These are phyloP conservation scores for Coronaproctus castanopsis DNA, from an alignment of 2,888 invertebrate genomes.

Conservation along the genomic window DNA sequence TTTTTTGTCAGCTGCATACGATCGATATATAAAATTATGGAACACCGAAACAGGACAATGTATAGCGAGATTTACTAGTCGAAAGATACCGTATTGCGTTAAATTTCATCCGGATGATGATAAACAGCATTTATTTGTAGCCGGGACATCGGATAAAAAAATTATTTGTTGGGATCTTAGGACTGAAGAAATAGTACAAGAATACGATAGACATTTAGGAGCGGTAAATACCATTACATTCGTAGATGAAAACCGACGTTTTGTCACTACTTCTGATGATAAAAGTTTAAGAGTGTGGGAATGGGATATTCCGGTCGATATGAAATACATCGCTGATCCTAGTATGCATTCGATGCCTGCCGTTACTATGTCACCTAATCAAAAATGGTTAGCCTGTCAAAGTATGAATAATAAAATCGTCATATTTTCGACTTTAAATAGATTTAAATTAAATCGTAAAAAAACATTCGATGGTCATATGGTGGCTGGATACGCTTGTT, in stretches of 20 bases:
- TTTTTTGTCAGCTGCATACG: constrained; percentile 87
- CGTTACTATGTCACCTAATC: constrained; percentile 84
- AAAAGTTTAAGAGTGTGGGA: constrained; percentile 98
- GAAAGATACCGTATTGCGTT: constrained; percentile 93
- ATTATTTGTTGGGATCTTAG: constrained; percentile 98
- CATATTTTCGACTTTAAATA: constrained; percentile 89
- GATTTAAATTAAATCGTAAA: constrained; percentile 94
- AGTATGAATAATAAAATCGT: constrained; percentile 98
- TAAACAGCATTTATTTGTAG: constrained; percentile 93
- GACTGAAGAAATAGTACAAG: constrained; percentile 85
- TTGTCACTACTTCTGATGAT: constrained; percentile 97
- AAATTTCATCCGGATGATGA: constrained; percentile 95
- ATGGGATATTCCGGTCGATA: constrained; percentile 97
- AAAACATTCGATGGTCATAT: constrained; percentile 96
- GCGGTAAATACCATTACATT: constrained; percentile 98
- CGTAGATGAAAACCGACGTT: constrained; percentile 92
- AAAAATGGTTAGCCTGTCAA: constrained; percentile 98
- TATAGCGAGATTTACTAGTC: constrained; percentile 68
- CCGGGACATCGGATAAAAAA: constrained; percentile 97
- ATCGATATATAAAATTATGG: constrained; percentile 95
- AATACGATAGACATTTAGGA: constrained; percentile 95
- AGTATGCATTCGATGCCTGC: constrained; percentile 98
- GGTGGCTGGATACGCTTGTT: constrained; percentile 98
- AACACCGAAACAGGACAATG: constrained; percentile 92
- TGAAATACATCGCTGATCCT: constrained; percentile 99